phyloP scores from a whole-genome alignment of 2,797 vertebrate genomes.

The Pterois miles region DNA sequence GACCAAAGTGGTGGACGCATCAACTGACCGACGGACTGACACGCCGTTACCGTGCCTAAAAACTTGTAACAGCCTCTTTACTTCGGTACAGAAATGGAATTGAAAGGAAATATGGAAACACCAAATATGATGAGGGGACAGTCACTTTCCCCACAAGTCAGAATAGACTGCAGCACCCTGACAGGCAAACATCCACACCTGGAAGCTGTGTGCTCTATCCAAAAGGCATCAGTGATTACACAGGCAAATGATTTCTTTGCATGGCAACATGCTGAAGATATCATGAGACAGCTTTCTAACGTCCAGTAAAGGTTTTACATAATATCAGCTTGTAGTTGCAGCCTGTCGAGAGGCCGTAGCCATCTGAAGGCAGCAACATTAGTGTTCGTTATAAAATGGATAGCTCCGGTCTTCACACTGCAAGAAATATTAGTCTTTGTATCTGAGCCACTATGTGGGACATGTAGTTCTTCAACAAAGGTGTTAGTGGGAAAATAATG shows the following conservation, averaged over 20 bases:
- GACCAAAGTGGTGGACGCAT: no score
- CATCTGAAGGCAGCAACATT: background rate
- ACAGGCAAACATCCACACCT: conserved; percentile 29
- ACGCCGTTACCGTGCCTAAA: background rate
- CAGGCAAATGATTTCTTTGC: conserved; percentile 60
- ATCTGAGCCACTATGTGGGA: background rate
- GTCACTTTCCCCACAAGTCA: background rate
- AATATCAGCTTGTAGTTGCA: conserved; percentile 2
- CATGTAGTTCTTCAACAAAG: background rate
- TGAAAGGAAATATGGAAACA: background rate
- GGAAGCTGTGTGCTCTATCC: conserved; percentile 17
- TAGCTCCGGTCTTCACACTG: background rate
- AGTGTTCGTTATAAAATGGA: background rate
- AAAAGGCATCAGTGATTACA: conserved; percentile 24
- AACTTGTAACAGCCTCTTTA: background rate
- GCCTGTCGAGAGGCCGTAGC: background rate
- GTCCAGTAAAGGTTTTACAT: conserved; percentile 47
- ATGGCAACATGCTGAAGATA: conserved; percentile 37
- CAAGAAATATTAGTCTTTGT: background rate
- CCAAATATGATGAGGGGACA: background rate
- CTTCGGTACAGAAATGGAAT: background rate
- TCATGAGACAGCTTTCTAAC: conserved; percentile 27
- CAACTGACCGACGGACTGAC: background rate
- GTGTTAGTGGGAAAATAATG: background rate
- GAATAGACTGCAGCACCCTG: background rate